Percentiles rank a stretch among this genome's conserved stretches.
These are phyloP conservation scores for Acyrthosiphon pisum DNA, from an alignment of 1,140 invertebrate species.

Conservation along the genomic window DNA sequence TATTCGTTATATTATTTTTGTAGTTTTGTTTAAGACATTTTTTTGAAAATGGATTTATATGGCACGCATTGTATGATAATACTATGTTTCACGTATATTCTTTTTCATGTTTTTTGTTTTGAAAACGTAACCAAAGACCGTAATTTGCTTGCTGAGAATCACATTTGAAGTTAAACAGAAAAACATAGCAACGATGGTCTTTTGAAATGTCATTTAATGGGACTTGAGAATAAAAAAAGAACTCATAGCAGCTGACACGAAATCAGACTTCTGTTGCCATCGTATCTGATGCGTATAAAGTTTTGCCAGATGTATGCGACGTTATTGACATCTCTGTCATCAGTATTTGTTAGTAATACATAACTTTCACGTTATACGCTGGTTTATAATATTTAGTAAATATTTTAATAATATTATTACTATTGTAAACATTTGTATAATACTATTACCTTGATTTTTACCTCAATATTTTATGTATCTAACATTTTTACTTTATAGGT, in stretches of 20 bases:
- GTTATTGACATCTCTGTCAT: neutral
- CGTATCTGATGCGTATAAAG: neutral
- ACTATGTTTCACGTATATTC: neutral
- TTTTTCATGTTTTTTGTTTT: neutral
- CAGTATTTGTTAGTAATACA: neutral
- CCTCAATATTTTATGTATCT: neutral
- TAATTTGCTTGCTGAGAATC: neutral
- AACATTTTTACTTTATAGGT: neutral
- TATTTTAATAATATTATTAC: neutral
- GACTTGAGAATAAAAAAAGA: neutral
- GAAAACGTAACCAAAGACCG: neutral
- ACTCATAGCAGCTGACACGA: neutral
- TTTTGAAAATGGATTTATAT: neutral
- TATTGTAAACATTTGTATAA: neutral
- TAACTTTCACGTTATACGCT: neutral
- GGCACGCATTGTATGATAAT: neutral
- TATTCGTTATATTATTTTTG: neutral
- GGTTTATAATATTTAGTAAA: neutral
- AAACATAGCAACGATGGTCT: neutral
- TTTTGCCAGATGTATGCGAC: neutral
- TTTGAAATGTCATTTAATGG: neutral
- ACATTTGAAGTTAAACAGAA: neutral
- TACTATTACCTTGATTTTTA: too few species aligned
- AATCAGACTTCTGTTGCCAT: neutral
- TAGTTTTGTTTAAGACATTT: neutral